Percentiles rank a stretch among this genome's conserved stretches.
Evolutionary conservation across 2,888 invertebrate species (phyloP).

Genomic region (Coecobrya sp.): DNA sequence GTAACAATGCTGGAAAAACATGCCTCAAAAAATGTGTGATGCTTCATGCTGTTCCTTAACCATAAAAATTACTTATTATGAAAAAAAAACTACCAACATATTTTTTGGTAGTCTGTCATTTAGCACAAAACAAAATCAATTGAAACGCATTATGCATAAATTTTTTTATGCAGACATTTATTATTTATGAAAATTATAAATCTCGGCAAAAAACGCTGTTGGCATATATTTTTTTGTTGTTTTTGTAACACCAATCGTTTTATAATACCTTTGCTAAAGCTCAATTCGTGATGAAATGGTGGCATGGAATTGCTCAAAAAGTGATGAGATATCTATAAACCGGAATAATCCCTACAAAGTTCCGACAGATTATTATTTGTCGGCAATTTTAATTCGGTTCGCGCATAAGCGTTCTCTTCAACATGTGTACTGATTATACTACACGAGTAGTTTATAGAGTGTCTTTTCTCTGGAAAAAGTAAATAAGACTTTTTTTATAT

Average conservation of each 20-base stretch:
- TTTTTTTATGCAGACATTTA: too few species aligned
- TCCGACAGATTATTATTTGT: constrained; percentile 78
- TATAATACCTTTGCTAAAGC: constrained; percentile 8
- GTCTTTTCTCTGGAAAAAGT: constrained; percentile 66
- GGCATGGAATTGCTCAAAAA: constrained; percentile 75
- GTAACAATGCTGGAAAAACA: constrained; percentile 60
- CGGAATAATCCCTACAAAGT: constrained; percentile 71
- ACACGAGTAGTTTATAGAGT: background rate
- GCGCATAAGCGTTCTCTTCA: constrained; percentile 23
- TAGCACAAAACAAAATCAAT: too few species aligned
- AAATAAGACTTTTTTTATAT: constrained; percentile 51
- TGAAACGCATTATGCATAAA: too few species aligned
- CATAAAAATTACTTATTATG: constrained; percentile 53
- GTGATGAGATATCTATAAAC: constrained; percentile 76
- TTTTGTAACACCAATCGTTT: background rate
- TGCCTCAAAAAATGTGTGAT: constrained; percentile 52
- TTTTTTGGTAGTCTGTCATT: too few species aligned
- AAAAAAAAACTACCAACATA: background rate
- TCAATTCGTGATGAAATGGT: constrained; percentile 50
- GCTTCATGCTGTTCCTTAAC: constrained; percentile 69
- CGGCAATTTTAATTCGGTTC: constrained; percentile 75
- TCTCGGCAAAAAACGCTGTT: too few species aligned
- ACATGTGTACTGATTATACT: constrained; percentile 45
- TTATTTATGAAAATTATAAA: too few species aligned
- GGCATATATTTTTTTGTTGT: background rate